Base-by-base conservation (phyloP, 2,113 vertebrate species). In the Nothoprocta pentlandii region DNA sequence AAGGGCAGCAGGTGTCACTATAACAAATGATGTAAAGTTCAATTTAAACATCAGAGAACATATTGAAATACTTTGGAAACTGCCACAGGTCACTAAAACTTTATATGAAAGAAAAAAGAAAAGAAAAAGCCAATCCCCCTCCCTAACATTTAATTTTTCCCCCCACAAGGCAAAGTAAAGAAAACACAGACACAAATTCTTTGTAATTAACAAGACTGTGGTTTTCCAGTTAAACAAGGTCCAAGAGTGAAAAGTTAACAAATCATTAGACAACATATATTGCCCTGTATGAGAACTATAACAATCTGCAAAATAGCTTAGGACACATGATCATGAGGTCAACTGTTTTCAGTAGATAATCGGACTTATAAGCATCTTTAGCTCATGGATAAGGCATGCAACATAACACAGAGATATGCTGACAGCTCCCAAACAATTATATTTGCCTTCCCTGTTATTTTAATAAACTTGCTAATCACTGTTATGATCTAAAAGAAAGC, bases 291-390 rank as follows among this genome's bases (percentile, higher is more conserved):
- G 67, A 80, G 84, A 91, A 76, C 59, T 16, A 32, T 22, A 91
- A 71, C 44, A 36, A 68, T 81, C 85, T 95, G 91, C 80, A 93
- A 83, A 96, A 96, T 30, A 94, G 62, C 77, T 95, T 87, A 93
- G 86, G 93, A 93, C 73, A 84, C 74, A 90, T 2, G 26, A 87
- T 51, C 83, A 95, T 97, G 92, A 97, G 61, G 87, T 97, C 96
- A 97, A 87, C 94, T 93, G 86, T 96, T 95, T 97, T 96, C 84
- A 95, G 78, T 95, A 97, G 96, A 97, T 97, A 97, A 96, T 73
- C 91, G 81, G 42, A 34, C 2, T 4, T 56, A 53, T n/a, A 88
- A 93, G 90, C 88, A 92, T 96, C 92, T 93, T 95, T 93, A 96
- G 79, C 86, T 97, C 94, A 96, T 4, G 7, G 54, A 91, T 58